Percentiles rank a stretch among this genome's conserved stretches.
These are phyloP conservation scores for Oncorhynchus tshawytscha DNA, from an alignment of 2,113 vertebrate species.

Conservation along the genomic window DNA sequence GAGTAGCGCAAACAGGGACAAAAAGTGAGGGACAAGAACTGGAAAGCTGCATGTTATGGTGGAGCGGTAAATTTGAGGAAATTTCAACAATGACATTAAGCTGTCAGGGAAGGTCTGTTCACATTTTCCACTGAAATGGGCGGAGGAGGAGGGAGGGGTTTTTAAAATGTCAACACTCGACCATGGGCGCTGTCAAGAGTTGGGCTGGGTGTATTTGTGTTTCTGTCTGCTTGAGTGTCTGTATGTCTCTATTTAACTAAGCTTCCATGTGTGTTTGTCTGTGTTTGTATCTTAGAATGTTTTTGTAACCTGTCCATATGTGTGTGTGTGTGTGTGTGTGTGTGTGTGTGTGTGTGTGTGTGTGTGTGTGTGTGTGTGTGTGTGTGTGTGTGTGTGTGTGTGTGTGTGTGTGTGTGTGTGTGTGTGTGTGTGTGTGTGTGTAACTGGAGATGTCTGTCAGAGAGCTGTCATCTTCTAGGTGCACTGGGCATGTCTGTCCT, in stretches of 20 bases:
- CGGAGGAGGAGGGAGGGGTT: neutral
- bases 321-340: neutral
- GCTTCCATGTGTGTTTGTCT: neutral
- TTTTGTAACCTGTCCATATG: neutral
- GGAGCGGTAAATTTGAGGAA: neutral
- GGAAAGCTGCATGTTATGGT: no score
- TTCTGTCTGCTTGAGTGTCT: neutral
- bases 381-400: neutral
- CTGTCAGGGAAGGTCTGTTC: neutral
- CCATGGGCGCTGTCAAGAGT: neutral
- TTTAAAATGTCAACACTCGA: neutral
- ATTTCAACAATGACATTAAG: neutral
- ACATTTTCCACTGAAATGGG: neutral
- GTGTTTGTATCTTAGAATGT: no score
- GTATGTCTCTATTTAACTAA: neutral
- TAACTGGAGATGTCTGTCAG: neutral
- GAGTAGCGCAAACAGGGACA: no score
- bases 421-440: neutral
- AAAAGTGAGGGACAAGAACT: no score
- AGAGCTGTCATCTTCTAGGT: no score
- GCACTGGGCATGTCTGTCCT: no score
- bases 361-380: neutral
- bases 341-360: neutral
- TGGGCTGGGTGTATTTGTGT: no score
- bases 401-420: neutral